Percentiles rank a stretch among this genome's conserved stretches.
Conservation (phyloP, 2,113 vertebrate species). For the Sinosuthora webbiana region DNA sequence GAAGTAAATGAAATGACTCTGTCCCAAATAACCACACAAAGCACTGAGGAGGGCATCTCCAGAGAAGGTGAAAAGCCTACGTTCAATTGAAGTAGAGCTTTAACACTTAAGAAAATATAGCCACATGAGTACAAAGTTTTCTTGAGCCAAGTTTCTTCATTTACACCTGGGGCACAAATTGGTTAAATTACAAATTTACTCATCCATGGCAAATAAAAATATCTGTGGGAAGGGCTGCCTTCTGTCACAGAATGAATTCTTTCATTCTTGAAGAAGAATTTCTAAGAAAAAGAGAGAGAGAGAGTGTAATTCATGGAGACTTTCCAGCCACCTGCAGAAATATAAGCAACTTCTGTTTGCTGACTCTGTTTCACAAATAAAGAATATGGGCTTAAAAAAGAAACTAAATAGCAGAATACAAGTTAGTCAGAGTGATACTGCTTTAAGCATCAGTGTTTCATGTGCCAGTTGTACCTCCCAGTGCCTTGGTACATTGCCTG, state of each 20-base stretch:
- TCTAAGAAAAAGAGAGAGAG: neutral
- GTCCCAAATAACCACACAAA: neutral
- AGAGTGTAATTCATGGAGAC: neutral
- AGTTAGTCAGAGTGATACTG: neutral
- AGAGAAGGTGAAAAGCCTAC: neutral
- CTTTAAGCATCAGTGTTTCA: neutral
- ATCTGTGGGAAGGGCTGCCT: neutral
- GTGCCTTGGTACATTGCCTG: neutral
- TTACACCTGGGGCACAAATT: neutral
- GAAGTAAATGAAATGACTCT: constrained; percentile 18
- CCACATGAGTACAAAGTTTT: neutral
- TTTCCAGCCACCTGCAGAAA: neutral
- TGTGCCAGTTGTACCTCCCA: neutral
- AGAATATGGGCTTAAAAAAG: neutral
- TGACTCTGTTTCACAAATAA: neutral
- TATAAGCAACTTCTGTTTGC: neutral
- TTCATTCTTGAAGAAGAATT: neutral
- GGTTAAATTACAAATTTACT: neutral
- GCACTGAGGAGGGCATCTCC: neutral
- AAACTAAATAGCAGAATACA: neutral
- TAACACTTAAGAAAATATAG: neutral
- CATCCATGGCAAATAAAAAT: neutral
- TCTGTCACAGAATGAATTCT: neutral
- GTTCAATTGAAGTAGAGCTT: neutral
- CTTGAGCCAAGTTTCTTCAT: neutral